Evolutionary conservation across 2,888 invertebrate genomes (phyloP), one percentile per base, ranked within the genome.

Genomic region (Campopleginae sp.): DNA sequence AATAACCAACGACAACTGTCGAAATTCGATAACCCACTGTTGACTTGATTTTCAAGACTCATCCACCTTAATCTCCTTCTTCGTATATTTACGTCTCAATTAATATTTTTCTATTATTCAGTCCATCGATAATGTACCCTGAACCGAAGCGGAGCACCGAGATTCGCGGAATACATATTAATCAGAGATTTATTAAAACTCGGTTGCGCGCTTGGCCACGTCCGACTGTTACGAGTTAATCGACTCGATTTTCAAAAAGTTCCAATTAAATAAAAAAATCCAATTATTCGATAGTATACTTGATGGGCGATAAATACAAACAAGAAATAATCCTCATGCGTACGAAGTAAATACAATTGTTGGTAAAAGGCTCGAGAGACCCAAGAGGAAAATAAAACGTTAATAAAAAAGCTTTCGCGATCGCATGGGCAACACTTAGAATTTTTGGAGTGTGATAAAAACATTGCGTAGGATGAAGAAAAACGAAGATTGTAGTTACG

Each of bases 71-170:
- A 48, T 54, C 27, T 42, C 51, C 31, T 61, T 8, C 27, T 1
- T 44, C 23, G 2, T 54, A 54, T 33, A 19, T 38, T 33, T n/a
- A 33, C 38, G 12, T 54, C 12, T 27, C 14, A 5, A 51, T 44
- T 44, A 19, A 23, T 72, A 54, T 42, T 42, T 74, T 61, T 10
- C 54, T 66, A 46, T 17, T 76, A 75, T 82, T 79, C 82, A 79
- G 75, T 82, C 58, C 71, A 48, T 79, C 71, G 85, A 61, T 75
- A 74, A 42, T 75, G 71, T 82, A 79, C 82, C 85, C 85, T 85
- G 82, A 85, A 85, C 79, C 85, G 71, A 66, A 84, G 81, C 84
- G 72, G 54, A 68, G 19, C 71, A 77, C 33, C 77, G 84, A 81
- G 63, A 71, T 51, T 63, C 54, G 17, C 65, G 66, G 75, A 68